phyloP scores from a whole-genome alignment of 2,888 invertebrate genomes.

The Athrips mouffetella region DNA sequence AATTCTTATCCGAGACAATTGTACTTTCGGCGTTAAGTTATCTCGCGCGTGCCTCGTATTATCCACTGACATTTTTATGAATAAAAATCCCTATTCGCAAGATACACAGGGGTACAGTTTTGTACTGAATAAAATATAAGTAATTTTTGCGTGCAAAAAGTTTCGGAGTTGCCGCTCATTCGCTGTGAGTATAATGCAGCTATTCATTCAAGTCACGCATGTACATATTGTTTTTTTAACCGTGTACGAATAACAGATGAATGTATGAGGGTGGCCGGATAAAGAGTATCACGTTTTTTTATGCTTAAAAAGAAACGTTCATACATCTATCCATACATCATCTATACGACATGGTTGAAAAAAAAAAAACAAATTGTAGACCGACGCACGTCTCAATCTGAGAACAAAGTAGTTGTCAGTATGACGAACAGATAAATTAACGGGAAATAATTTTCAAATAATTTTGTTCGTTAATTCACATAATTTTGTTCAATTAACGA shows the following conservation, averaged over 20 bases:
- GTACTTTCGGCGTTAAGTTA: slow-evolving; percentile 13
- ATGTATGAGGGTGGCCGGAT: too few relatives aligned
- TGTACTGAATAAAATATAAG: slow-evolving; percentile 53
- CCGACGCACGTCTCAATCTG: neutral
- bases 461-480: too few relatives aligned
- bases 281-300: too few relatives aligned
- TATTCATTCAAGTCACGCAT: slow-evolving; percentile 67
- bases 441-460: too few relatives aligned
- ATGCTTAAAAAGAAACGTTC: too few relatives aligned
- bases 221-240: slow-evolving; percentile 51
- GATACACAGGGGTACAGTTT: slow-evolving; percentile 24
- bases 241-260: slow-evolving; percentile 65
- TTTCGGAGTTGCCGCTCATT: slow-evolving; percentile 40
- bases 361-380: too few relatives aligned
- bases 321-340: too few relatives aligned
- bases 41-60: slow-evolving; percentile 14
- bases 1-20: slow-evolving; percentile 14
- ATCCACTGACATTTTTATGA: slow-evolving; percentile 25
- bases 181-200: slow-evolving; percentile 44
- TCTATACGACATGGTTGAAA: too few relatives aligned
- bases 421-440: too few relatives aligned
- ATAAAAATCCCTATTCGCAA: slow-evolving; percentile 23
- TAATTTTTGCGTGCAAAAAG: slow-evolving; percentile 50
- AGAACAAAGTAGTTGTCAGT: neutral
- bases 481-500: too few relatives aligned